A percentile compares a stretch with the other conserved stretches of the same genome.
Evolutionary conservation across 2,113 vertebrate genomes (phyloP).

Genomic region (Thunnus thynnus): DNA sequence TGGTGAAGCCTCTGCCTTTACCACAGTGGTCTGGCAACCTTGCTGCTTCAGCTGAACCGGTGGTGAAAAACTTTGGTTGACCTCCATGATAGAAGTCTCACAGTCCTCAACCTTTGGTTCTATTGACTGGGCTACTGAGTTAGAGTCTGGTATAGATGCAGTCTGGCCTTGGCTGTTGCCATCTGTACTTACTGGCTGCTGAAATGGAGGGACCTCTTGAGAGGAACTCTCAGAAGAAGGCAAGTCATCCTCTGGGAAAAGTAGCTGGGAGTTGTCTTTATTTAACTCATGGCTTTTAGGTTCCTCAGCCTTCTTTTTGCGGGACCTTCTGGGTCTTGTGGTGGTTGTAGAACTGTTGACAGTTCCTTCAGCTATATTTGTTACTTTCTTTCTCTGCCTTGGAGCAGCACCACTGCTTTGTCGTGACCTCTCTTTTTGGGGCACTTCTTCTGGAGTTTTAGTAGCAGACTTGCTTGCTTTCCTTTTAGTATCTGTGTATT

Average conservation of each 20-base stretch:
- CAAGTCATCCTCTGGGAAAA: slow-evolving; percentile 79
- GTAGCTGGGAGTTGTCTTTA: slow-evolving; percentile 74
- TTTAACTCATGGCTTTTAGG: slow-evolving; percentile 73
- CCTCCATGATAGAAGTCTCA: slow-evolving; percentile 77
- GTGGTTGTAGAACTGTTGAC: slow-evolving; percentile 18
- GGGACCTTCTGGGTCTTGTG: slow-evolving; percentile 58
- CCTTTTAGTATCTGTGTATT: slow-evolving; percentile 82
- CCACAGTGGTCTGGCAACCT: slow-evolving; percentile 63
- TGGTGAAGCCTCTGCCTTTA: slow-evolving; percentile 69
- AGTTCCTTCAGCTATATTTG: slow-evolving; percentile 58
- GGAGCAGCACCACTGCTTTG: slow-evolving; percentile 68
- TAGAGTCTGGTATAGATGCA: background rate
- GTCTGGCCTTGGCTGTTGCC: slow-evolving; percentile 55
- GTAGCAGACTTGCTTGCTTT: slow-evolving; percentile 78
- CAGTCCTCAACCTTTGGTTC: slow-evolving; percentile 78
- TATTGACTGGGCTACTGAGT: slow-evolving; percentile 33
- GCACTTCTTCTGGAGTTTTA: slow-evolving; percentile 79
- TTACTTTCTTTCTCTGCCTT: slow-evolving; percentile 86
- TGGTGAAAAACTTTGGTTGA: slow-evolving; percentile 58
- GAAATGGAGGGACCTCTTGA: slow-evolving; percentile 83
- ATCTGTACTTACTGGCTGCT: slow-evolving; percentile 63
- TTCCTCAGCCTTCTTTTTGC: slow-evolving; percentile 71
- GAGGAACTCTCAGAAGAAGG: slow-evolving; percentile 73
- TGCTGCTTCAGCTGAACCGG: slow-evolving; percentile 56
- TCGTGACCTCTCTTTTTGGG: slow-evolving; percentile 78